These are phyloP conservation scores for Chloromyia formosa DNA, from an alignment of 2,888 invertebrate genomes.

Conservation along the genomic window DNA sequence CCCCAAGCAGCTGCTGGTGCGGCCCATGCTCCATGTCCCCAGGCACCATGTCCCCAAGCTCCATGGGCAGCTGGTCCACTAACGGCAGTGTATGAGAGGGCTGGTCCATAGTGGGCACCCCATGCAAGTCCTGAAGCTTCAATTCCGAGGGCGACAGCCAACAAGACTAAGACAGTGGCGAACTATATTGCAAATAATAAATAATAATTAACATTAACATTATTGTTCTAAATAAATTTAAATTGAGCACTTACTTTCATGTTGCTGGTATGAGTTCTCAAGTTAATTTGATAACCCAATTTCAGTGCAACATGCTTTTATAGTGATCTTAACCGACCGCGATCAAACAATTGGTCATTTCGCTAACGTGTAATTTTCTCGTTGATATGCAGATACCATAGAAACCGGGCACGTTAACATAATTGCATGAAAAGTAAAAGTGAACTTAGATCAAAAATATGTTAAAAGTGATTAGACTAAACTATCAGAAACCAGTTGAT, in stretches of 20 bases:
- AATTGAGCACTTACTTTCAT: constrained; percentile 43
- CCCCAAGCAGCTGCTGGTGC: constrained; percentile 49
- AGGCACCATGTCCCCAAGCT: constrained; percentile 50
- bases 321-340: constrained; percentile 9
- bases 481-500: background rate
- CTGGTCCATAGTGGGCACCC: constrained; percentile 43
- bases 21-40: constrained; percentile 51
- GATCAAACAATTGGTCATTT: background rate
- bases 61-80: constrained; percentile 53
- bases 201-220: background rate
- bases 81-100: constrained; percentile 51
- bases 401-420: background rate
- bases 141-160: constrained; percentile 53
- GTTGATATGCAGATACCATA: constrained; percentile 5
- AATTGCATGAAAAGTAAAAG: background rate
- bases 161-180: constrained; percentile 57
- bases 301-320: background rate
- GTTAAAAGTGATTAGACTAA: background rate
- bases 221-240: too few species aligned
- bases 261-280: constrained; percentile 32
- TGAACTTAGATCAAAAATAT: background rate
- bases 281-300: constrained; percentile 22
- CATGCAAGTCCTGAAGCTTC: constrained; percentile 51
- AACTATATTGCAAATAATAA: constrained; percentile 51
- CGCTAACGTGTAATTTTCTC: background rate